Evolutionary conservation across 2,797 vertebrate species (phyloP).

Genomic region (Cossypha heuglini): DNA sequence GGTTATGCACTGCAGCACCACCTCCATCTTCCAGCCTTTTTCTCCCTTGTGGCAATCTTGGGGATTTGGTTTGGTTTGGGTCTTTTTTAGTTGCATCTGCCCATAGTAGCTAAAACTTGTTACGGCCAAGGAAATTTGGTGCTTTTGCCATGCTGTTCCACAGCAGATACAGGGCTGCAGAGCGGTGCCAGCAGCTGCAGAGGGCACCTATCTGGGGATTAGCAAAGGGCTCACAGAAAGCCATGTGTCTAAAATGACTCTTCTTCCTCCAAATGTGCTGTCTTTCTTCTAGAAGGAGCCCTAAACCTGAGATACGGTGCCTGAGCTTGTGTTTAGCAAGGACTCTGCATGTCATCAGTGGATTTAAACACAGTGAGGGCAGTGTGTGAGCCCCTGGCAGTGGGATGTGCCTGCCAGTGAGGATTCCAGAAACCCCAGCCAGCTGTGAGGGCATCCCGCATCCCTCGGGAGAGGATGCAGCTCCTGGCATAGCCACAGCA

Average conservation of each 20-base stretch:
- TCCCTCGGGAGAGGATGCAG: neutral
- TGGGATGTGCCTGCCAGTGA: neutral
- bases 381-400: neutral
- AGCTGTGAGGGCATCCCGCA: accelerated
- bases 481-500: neutral
- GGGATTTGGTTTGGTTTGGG: neutral
- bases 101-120: neutral
- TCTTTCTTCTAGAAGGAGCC: neutral
- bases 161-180: neutral
- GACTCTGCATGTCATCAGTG: neutral
- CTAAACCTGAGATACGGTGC: accelerated
- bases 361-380: neutral
- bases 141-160: neutral
- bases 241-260: accelerated
- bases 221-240: neutral
- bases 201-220: neutral
- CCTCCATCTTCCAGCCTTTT: neutral
- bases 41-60: neutral
- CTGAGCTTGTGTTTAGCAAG: accelerated
- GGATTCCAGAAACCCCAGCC: neutral
- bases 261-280: neutral
- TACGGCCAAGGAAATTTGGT: neutral
- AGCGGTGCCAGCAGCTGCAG: neutral
- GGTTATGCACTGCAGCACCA: neutral
- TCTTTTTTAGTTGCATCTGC: neutral